Conservation (phyloP, 2,113 vertebrate species). For the Daboia siamensis region DNA sequence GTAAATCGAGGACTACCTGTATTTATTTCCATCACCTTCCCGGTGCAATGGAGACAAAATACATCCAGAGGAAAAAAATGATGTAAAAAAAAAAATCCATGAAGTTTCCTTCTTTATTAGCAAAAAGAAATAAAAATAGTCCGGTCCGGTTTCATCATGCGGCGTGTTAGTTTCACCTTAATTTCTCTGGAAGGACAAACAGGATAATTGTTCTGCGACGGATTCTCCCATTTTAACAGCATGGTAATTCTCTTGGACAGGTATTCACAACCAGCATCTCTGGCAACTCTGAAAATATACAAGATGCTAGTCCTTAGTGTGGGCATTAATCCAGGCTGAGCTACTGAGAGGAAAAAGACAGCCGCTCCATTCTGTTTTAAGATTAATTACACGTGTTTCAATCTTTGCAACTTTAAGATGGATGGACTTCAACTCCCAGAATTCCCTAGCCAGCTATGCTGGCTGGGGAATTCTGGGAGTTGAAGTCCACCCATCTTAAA, state of each 20-base stretch:
- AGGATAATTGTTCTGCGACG: no score
- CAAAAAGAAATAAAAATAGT: neutral
- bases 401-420: no score
- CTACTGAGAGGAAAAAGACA: no score
- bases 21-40: neutral
- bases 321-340: neutral
- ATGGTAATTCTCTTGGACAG: accelerated
- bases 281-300: conserved; percentile 45
- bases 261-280: conserved; percentile 15
- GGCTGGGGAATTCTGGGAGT: neutral
- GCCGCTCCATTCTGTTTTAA: neutral
- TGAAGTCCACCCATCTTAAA: neutral
- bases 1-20: neutral
- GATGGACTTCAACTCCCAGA: no score
- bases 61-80: neutral
- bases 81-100: no score
- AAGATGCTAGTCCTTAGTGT: neutral
- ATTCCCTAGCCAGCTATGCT: no score
- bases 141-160: no score
- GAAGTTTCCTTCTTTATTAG: neutral
- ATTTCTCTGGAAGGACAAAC: neutral
- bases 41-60: no score
- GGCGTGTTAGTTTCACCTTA: neutral
- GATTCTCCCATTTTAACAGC: neutral
- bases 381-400: neutral